Evolutionary conservation across 1,140 invertebrate genomes (phyloP).

Genomic region (Riptortus pedestris): DNA sequence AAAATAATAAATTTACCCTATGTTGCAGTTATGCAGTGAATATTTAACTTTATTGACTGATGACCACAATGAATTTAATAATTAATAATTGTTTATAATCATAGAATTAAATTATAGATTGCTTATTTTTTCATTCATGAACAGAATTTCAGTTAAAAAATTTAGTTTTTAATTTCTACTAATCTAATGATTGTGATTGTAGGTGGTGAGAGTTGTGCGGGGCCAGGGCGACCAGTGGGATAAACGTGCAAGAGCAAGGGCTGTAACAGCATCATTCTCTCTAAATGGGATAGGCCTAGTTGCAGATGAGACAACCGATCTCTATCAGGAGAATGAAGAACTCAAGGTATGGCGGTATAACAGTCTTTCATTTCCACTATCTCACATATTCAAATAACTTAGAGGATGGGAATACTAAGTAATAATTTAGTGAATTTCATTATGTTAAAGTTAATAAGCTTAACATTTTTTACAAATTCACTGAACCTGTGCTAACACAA

Average conservation of each 20-base stretch:
- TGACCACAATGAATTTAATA: too few relatives aligned
- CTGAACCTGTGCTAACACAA: too few relatives aligned
- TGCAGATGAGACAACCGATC: slow-evolving; percentile 66
- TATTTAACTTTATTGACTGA: too few relatives aligned
- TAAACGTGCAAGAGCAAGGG: slow-evolving; percentile 60
- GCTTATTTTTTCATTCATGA: too few relatives aligned
- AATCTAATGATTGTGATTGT: slow-evolving; percentile 10
- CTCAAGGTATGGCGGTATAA: slow-evolving; percentile 70
- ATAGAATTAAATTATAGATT: too few relatives aligned
- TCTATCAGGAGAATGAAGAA: slow-evolving; percentile 82
- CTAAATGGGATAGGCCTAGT: slow-evolving; percentile 71
- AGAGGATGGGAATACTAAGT: not conserved
- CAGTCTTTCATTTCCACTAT: not conserved
- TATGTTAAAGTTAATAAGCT: not conserved
- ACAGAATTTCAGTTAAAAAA: too few relatives aligned
- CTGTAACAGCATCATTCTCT: slow-evolving; percentile 72
- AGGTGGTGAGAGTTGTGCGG: slow-evolving; percentile 64
- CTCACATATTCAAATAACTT: not conserved
- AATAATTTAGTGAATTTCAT: not conserved
- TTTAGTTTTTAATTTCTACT: not conserved
- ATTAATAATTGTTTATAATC: too few relatives aligned
- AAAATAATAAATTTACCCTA: too few relatives aligned
- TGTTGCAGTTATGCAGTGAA: too few relatives aligned
- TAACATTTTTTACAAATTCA: too few relatives aligned
- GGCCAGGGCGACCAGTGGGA: slow-evolving; percentile 81